These are phyloP conservation scores for Episyrphus balteatus DNA, from an alignment of 1,140 invertebrate species.

Conservation along the genomic window DNA sequence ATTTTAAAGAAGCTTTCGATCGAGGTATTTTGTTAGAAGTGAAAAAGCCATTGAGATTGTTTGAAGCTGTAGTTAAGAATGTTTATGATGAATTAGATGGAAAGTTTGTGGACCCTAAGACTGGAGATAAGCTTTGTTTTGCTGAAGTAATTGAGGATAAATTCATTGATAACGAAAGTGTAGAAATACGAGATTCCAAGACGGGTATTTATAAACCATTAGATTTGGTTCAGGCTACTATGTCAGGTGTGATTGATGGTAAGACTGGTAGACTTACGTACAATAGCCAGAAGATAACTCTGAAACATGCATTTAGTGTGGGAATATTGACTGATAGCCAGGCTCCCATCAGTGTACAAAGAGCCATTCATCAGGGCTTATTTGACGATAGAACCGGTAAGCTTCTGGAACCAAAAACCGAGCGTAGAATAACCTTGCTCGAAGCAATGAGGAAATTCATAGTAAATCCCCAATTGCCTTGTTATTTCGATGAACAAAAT, in stretches of 20 bases:
- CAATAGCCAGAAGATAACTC: conserved; percentile 55
- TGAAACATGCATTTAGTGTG: conserved; percentile 68
- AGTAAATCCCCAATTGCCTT: conserved; percentile 66
- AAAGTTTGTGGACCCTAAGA: conserved; percentile 68
- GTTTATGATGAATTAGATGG: conserved; percentile 65
- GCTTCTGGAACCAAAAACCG: conserved; percentile 65
- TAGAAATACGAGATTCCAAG: conserved; percentile 70
- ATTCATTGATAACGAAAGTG: conserved; percentile 70
- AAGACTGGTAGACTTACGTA: conserved; percentile 56
- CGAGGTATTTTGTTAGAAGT: conserved; percentile 70
- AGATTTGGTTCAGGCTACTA: conserved; percentile 61
- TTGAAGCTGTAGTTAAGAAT: conserved; percentile 72
- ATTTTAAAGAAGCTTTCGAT: conserved; percentile 79
- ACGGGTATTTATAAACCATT: conserved; percentile 64
- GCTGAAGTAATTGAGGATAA: conserved; percentile 60
- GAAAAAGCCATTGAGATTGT: conserved; percentile 66
- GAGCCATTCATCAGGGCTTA: conserved; percentile 74
- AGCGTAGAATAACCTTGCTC: conserved; percentile 65
- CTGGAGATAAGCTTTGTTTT: conserved; percentile 61
- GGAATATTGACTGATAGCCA: conserved; percentile 70
- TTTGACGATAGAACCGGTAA: conserved; percentile 73
- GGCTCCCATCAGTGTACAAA: conserved; percentile 71
- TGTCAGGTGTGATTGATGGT: conserved; percentile 60
- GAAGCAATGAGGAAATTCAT: conserved; percentile 71
- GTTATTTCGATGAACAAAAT: conserved; percentile 64